Evolutionary conservation across 2,113 vertebrate species (phyloP), one percentile per base, ranked within the genome.

Genomic region (Sinocyclocheilus grahami): DNA sequence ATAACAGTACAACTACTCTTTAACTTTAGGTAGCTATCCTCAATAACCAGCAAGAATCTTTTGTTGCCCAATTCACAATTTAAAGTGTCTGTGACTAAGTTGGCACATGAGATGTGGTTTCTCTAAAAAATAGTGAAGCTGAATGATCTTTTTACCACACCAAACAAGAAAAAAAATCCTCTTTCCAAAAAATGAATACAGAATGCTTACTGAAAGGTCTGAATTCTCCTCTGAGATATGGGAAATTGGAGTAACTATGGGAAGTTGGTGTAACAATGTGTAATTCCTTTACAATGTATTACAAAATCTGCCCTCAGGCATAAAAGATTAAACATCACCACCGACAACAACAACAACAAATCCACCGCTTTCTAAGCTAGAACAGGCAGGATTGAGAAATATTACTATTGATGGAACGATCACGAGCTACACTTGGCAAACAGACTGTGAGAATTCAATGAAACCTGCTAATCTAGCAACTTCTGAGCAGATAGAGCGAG

Each of bases 401-500:
- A 46, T 55, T 87, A 81, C 86, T 88, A 91, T 82, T 90, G 88
- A 92, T 89, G 75, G 58, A 86, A 79, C 80, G 65, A 90, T 93
- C 92, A 93, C 88, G 90, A 76, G 91, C 67, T 88, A 87, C 58
- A 16, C 86, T 92, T 90, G 92, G 90, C 90, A 91, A 92, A 88
- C 58, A 76, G 63, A 87, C 88, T 87, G 51, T 84, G 86, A 90
- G 92, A 89, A 90, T 91, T 91, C 85, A 91, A 88, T 87, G 78
- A 93, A 90, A 92, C 88, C 86, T 90, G 78, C 87, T 92, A 91
- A 92, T 93, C 90, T 90, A 79, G 89, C 92, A 92, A 87, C 85
- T 90, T 92, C 89, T 90, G 78, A 89, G 87, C 83, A 87, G 89
- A 86, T 91, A 91, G 83, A 89, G 91, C 84, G 90, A 92, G 85